A percentile compares a stretch with the other conserved stretches of the same genome.
phyloP scores from a whole-genome alignment of 1,140 invertebrate species.

The Lordiphosa stackelbergi region DNA sequence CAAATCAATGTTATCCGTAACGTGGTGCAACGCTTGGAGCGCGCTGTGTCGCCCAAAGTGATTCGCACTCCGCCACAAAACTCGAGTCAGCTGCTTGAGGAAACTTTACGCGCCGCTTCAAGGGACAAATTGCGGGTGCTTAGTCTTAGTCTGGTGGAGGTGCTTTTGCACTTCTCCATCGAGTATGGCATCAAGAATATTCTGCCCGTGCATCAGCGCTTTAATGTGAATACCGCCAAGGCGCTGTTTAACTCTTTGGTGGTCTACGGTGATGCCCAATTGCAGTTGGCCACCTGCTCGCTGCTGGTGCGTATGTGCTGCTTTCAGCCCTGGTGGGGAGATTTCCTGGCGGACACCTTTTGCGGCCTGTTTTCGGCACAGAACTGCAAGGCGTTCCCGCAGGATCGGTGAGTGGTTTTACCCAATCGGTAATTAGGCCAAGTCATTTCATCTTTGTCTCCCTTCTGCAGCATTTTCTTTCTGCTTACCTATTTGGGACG shows the following conservation, averaged over 20 bases:
- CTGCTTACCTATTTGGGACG: conserved; percentile 91
- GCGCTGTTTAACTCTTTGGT: conserved; percentile 82
- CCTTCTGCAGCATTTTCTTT: conserved; percentile 86
- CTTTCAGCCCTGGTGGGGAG: conserved; percentile 91
- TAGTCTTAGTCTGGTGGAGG: conserved; percentile 88
- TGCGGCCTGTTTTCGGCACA: conserved; percentile 87
- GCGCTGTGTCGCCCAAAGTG: conserved; percentile 37
- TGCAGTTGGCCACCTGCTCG: conserved; percentile 80
- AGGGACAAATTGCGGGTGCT: conserved; percentile 89
- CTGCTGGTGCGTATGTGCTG: conserved; percentile 87
- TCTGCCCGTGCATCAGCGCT: conserved; percentile 78
- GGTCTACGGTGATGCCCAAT: conserved; percentile 72
- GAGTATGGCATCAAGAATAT: conserved; percentile 80
- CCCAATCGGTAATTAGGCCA: background rate
- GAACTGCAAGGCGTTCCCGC: conserved; percentile 87
- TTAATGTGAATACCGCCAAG: conserved; percentile 82
- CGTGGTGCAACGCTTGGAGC: conserved; percentile 85
- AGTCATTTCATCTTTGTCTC: background rate
- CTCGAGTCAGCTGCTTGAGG: conserved; percentile 20
- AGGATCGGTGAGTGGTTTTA: conserved; percentile 84
- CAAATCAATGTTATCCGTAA: conserved; percentile 87
- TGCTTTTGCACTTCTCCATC: conserved; percentile 84
- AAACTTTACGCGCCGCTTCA: conserved; percentile 80
- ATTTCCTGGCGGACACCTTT: conserved; percentile 89
- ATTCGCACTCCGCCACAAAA: conserved; percentile 3